phyloP scores from a whole-genome alignment of 2,888 invertebrate species.

The Galeruca laticollis region DNA sequence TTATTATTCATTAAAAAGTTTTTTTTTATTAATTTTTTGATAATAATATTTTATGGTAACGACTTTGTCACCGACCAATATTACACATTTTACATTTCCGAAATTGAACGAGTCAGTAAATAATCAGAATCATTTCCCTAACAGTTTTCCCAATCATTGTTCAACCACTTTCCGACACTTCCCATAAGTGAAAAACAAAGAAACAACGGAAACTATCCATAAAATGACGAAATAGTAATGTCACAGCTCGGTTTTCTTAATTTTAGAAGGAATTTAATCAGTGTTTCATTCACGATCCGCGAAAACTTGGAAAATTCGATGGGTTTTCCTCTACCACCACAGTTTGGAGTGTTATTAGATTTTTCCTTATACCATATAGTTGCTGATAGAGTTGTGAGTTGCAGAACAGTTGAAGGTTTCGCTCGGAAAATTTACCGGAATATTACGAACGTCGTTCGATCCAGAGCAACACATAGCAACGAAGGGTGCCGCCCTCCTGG shows the following conservation, averaged over 20 bases:
- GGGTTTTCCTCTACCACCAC: slow-evolving; percentile 15
- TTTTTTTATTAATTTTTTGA: not conserved
- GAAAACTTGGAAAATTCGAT: slow-evolving; percentile 8
- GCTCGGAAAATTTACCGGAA: slow-evolving; percentile 57
- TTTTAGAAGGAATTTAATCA: not conserved
- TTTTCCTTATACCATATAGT: slow-evolving; percentile 23
- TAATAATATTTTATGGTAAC: slow-evolving; percentile 2
- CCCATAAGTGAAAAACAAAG: slow-evolving; percentile 30
- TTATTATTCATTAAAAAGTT: slow-evolving; percentile 10
- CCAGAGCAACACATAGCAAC: slow-evolving; percentile 66
- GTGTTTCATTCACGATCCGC: slow-evolving; percentile 24
- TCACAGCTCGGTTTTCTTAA: not conserved
- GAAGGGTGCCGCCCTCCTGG: slow-evolving; percentile 47
- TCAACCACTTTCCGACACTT: slow-evolving; percentile 15
- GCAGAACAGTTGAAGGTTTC: slow-evolving; percentile 41
- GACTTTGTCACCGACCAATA: slow-evolving; percentile 29
- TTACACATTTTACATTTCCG: slow-evolving; percentile 12
- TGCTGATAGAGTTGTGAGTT: slow-evolving; percentile 26
- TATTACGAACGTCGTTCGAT: slow-evolving; percentile 62
- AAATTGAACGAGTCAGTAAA: not conserved
- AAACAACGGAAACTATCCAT: slow-evolving; percentile 7
- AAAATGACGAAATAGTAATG: not conserved
- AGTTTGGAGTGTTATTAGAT: slow-evolving; percentile 15
- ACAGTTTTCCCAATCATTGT: slow-evolving; percentile 4
- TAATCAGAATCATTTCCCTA: slow-evolving; percentile 1